Base-by-base conservation (phyloP, 2,888 invertebrate species). In the Branchellion lobata region DNA sequence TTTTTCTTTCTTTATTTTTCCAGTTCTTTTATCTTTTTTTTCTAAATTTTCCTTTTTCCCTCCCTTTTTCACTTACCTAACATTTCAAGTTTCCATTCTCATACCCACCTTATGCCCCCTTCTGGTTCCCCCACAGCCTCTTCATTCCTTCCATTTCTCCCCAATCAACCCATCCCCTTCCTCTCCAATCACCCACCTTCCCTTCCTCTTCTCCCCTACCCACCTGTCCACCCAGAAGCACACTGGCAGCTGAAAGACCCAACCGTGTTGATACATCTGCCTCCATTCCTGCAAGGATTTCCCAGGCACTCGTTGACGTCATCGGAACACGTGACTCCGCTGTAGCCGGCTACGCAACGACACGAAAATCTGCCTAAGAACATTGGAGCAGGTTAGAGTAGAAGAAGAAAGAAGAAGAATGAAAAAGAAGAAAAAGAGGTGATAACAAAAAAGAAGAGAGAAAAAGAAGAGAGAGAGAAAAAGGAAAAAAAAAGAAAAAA, bases 221-320 rank as follows among this genome's bases (percentile, higher is more conserved):
- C 34, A 27, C 80, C 80, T 21, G 78, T 31, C 81, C 80, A 81
- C 1, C 80, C 80, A n/a, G 78, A 47, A 29, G 74, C 53, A 73
- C 80, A 81, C n/a, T 27, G 24, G 51, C 80, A 82, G 27, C 31
- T 80, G 80, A 82, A 82, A 29, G 53, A 34, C 57, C 80, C 80
- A 33, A 82, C 77, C 1, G 72, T 71, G 74, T 83, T 81, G 24
- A 77, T 40, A 79, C 83, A 83, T 8, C 76, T 80, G 27, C 80
- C 82, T 1, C 81, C 82, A 61, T 83, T 82, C 24, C 33, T 53
- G 53, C 83, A 83, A 24, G 53, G 75, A 57, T 81, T 71, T 29
- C 76, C 53, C 1, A 65, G 18, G 61, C 83, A 83, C 31, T 83
- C 83, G 36, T 83, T 76, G 14, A 81, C 79, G 71, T 82, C 75